These are phyloP conservation scores for Tetranychus piercei DNA, from an alignment of 2,888 invertebrate species.

Conservation along the genomic window DNA sequence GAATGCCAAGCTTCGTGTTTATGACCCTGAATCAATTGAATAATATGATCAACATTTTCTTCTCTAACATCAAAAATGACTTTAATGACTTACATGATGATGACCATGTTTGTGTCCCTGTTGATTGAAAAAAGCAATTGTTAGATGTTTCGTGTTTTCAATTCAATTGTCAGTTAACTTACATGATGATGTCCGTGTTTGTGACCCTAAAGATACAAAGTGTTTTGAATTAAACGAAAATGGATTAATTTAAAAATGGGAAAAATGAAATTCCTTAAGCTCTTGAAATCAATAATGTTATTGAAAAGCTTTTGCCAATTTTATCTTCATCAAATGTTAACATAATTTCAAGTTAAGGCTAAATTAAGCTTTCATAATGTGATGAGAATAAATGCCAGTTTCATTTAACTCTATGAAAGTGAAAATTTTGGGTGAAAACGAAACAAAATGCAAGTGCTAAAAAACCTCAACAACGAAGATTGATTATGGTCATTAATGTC, in stretches of 20 bases:
- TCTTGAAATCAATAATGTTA: too few species aligned
- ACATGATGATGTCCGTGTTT: background rate
- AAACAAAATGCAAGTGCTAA: background rate
- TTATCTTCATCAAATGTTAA: too few species aligned
- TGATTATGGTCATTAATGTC: slow-evolving; percentile 1
- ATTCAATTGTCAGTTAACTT: background rate
- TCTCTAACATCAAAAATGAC: too few species aligned
- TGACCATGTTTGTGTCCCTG: background rate
- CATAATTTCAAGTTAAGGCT: too few species aligned
- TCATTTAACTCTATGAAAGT: background rate
- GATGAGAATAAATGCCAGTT: too few species aligned
- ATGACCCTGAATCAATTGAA: background rate
- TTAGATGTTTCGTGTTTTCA: background rate
- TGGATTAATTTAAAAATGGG: background rate
- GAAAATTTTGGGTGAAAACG: background rate
- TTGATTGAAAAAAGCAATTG: background rate
- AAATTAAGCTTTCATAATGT: too few species aligned
- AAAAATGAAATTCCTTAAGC: too few species aligned
- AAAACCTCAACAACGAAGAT: background rate
- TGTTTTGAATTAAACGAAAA: background rate
- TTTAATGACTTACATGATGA: background rate
- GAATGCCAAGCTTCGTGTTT: background rate
- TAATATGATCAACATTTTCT: background rate
- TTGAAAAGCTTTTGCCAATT: too few species aligned
- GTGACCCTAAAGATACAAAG: background rate